Evolutionary conservation across 2,113 vertebrate species (phyloP).

Genomic region (Pollachius pollachius): DNA sequence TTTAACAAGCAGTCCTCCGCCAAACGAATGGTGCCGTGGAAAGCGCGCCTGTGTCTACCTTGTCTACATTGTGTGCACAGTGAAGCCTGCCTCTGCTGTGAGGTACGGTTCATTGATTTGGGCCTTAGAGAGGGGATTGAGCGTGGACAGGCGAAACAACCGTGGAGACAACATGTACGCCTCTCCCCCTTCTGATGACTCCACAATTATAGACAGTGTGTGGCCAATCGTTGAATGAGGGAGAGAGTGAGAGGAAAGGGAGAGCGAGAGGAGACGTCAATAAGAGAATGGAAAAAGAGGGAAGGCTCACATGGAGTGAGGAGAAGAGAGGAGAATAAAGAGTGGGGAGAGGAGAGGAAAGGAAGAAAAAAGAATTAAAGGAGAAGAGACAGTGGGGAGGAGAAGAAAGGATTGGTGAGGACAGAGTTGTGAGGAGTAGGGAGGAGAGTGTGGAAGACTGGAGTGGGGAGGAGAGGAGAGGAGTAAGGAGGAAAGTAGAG

Average conservation of each 20-base stretch:
- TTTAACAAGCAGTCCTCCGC: no score
- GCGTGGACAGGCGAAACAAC: neutral
- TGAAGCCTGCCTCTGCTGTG: no score
- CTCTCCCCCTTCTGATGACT: conserved; percentile 8
- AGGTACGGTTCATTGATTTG: neutral
- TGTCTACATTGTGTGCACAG: no score
- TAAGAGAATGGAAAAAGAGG: neutral
- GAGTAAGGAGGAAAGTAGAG: no score
- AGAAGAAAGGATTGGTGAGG: no score
- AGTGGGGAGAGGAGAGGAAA: no score
- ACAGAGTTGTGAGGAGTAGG: no score
- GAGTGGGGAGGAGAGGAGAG: neutral
- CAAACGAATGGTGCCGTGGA: no score
- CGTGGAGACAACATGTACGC: neutral
- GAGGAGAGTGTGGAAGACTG: neutral
- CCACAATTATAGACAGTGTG: conserved; percentile 29
- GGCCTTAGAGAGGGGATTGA: neutral
- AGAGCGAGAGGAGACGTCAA: neutral
- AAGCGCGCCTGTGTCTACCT: no score
- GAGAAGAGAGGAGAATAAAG: neutral
- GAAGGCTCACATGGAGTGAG: neutral
- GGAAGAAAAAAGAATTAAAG: no score
- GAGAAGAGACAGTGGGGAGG: no score
- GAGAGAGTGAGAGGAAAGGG: neutral
- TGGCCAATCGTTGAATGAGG: neutral